Percentiles rank a stretch among this genome's conserved stretches.
These are phyloP conservation scores for Empis livida DNA, from an alignment of 2,888 invertebrate genomes.

Conservation along the genomic window DNA sequence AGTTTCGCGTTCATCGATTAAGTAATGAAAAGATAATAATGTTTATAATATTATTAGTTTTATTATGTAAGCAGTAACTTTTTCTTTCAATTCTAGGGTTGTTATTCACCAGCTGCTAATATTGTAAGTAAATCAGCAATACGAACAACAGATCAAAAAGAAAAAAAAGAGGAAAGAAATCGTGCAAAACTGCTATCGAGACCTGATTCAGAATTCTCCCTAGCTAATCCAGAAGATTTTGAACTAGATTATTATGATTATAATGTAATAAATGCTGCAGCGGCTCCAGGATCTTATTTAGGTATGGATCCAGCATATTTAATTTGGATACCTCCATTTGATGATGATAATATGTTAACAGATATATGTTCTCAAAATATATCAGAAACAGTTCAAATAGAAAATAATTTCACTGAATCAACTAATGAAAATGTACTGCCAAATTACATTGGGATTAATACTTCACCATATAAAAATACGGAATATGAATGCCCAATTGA, in stretches of 20 bases:
- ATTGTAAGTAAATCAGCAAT: slow-evolving; percentile 53
- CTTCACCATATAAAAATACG: too few relatives aligned
- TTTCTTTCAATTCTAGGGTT: slow-evolving; percentile 40
- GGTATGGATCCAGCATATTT: slow-evolving; percentile 83
- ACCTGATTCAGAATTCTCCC: slow-evolving; percentile 64
- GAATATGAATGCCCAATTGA: too few relatives aligned
- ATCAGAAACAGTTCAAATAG: slow-evolving; percentile 32
- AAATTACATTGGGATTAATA: not conserved
- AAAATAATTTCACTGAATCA: slow-evolving; percentile 49
- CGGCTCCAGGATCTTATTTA: slow-evolving; percentile 73
- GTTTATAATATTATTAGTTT: too few relatives aligned
- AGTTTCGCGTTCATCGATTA: too few relatives aligned
- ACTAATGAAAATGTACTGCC: slow-evolving; percentile 40
- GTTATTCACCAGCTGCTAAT: slow-evolving; percentile 57
- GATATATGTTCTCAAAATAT: slow-evolving; percentile 41
- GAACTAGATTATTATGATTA: slow-evolving; percentile 80
- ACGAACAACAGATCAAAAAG: slow-evolving; percentile 54
- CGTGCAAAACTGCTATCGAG: slow-evolving; percentile 51
- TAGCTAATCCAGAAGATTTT: slow-evolving; percentile 59
- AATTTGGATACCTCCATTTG: slow-evolving; percentile 75
- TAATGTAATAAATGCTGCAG: slow-evolving; percentile 70
- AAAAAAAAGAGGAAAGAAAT: slow-evolving; percentile 66
- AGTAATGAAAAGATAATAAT: too few relatives aligned
- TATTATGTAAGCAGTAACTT: slow-evolving; percentile 1
- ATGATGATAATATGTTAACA: slow-evolving; percentile 46